These are phyloP conservation scores for Deladenus siricidicola DNA, from an alignment of 2,888 invertebrate species.

Conservation along the genomic window DNA sequence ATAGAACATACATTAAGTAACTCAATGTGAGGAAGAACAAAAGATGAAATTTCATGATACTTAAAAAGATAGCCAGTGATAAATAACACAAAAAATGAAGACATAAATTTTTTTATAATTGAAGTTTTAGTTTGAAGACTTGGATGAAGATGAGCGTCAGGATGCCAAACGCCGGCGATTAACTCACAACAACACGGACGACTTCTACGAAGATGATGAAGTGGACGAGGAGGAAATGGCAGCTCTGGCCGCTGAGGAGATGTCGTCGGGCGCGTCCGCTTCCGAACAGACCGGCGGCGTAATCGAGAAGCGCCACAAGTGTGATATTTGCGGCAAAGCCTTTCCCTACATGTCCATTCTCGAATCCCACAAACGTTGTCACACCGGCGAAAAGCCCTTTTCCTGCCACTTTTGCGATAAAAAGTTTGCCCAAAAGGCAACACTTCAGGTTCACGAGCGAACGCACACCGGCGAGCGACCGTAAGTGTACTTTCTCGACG, in stretches of 20 bases:
- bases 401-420: conserved; percentile 52
- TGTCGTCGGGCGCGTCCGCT: background rate
- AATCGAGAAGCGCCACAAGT: conserved; percentile 48
- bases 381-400: conserved; percentile 54
- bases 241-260: background rate
- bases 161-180: too few species aligned
- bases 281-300: background rate
- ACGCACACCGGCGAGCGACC: conserved; percentile 53
- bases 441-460: conserved; percentile 53
- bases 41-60: too few species aligned
- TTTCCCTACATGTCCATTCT: conserved; percentile 53
- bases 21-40: too few species aligned
- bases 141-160: too few species aligned
- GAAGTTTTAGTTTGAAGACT: too few species aligned
- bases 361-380: conserved; percentile 53
- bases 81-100: too few species aligned
- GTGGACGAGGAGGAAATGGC: background rate
- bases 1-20: too few species aligned
- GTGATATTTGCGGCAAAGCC: conserved; percentile 47
- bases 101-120: too few species aligned
- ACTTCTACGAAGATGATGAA: background rate
- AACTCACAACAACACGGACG: too few species aligned
- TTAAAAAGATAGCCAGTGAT: too few species aligned
- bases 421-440: conserved; percentile 53
- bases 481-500: conserved; percentile 25